A percentile compares a stretch with the other conserved stretches of the same genome.
Evolutionary conservation across 1,140 invertebrate genomes (phyloP).

Genomic region (Telenomus remus): DNA sequence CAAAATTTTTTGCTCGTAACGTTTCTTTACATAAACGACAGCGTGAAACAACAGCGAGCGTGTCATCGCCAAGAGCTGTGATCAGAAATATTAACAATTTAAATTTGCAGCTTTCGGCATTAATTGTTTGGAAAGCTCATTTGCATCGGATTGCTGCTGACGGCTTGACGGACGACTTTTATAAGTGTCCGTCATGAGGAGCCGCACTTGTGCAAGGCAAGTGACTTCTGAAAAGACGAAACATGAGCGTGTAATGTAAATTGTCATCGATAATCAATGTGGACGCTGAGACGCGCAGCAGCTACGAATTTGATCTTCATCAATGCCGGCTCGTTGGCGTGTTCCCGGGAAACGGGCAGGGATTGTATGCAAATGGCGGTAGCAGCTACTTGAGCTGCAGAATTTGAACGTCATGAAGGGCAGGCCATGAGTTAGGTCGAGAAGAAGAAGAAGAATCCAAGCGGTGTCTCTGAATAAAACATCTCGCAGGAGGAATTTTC

Average conservation of each 20-base stretch:
- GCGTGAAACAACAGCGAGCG: no score
- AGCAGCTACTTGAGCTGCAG: conserved; percentile 69
- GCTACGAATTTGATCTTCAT: conserved; percentile 38
- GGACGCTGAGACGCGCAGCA: conserved; percentile 11
- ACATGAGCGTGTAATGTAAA: conserved; percentile 21
- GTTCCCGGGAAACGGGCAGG: conserved; percentile 62
- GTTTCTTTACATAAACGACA: no score
- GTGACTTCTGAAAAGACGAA: background rate
- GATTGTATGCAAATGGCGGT: conserved; percentile 75
- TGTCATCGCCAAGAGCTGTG: no score
- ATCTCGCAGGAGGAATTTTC: conserved; percentile 70
- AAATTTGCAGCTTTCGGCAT: conserved; percentile 15
- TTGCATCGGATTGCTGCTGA: conserved; percentile 6
- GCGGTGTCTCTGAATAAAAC: conserved; percentile 74
- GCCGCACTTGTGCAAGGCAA: no score
- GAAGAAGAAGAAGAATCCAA: conserved; percentile 64
- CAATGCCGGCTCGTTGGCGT: conserved; percentile 32
- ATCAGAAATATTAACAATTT: conserved; percentile 27
- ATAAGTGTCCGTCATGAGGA: background rate
- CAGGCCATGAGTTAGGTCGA: conserved; percentile 62
- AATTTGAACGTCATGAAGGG: conserved; percentile 65
- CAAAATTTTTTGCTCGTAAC: no score
- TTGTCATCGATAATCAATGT: conserved; percentile 45
- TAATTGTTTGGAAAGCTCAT: conserved; percentile 30
- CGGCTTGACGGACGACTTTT: background rate